Evolutionary conservation across 2,113 vertebrate genomes (phyloP), one percentile per base, ranked within the genome.

Genomic region (Gopherus flavomarginatus): DNA sequence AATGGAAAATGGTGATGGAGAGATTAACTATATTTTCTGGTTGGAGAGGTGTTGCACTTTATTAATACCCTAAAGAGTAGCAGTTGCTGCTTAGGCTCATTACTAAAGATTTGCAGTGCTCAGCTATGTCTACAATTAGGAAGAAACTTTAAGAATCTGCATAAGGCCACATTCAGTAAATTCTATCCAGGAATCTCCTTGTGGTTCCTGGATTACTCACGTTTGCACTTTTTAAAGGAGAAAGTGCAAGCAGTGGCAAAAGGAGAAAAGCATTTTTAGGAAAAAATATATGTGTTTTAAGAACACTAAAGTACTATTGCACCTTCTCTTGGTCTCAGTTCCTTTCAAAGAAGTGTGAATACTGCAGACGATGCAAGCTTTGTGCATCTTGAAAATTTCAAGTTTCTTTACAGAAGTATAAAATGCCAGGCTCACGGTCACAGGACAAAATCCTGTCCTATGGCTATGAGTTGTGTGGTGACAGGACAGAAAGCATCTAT

Each of bases 181-280:
- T 21, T 5, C 1, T 0, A 21, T 94, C 88, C 56, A 88, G 31
- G 17, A 81, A 91, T 78, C 12, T 35, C n/a, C 7, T 0, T 69
- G 2, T 59, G 27, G 57, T 62, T 62, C 27, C 57, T 62, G 57
- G 57, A 62, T 62, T 62, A 62, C 57, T 62, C 57, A 62, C 2
- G 3, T 90, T 92, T 22, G 77, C 86, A 38, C 77, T 83, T 88
- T 85, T 88, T 86, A 72, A 95, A 95, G 85, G 65, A 93, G 90
- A 97, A 97, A 96, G 84, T 90, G 80, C 57, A 89, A 96, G 38
- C 47, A 0, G 0, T 0, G 96, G 89, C 83, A 94, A 83, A 86
- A 90, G n/a, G 87, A 94, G 65, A 95, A 92, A 91, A 24, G 31
- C 53, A 82, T 79, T 24, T 87, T 77, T 65, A 94, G 84, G 92